Conservation (phyloP, 2,888 invertebrate genomes). For the Folsomia manolachei region DNA sequence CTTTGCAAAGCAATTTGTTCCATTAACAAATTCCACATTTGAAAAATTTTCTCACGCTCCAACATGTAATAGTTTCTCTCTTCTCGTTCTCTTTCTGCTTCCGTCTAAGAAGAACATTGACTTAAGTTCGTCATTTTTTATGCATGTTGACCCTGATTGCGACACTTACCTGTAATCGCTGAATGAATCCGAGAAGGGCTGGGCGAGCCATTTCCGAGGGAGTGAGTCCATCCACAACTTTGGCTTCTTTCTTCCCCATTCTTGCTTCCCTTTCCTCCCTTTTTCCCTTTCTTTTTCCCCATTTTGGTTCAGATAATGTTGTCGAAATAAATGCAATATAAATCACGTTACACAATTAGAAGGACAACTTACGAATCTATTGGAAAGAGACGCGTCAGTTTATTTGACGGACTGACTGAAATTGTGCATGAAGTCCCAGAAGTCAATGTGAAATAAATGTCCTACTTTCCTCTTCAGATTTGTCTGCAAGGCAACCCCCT, state of each 20-base stretch:
- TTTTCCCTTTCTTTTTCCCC: too few species aligned
- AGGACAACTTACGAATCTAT: too few species aligned
- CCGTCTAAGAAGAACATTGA: constrained; percentile 19
- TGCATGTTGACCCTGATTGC: not conserved
- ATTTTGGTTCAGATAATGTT: too few species aligned
- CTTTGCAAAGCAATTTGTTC: constrained; percentile 33
- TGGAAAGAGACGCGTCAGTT: too few species aligned
- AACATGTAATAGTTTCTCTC: constrained; percentile 41
- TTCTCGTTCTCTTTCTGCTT: constrained; percentile 32
- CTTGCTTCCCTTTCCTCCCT: constrained; percentile 12
- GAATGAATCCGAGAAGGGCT: not conserved
- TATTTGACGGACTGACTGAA: too few species aligned
- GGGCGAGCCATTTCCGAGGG: constrained; percentile 35
- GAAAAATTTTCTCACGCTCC: constrained; percentile 31
- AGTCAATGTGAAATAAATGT: too few species aligned
- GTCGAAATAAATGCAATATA: too few species aligned
- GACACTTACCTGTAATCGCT: not conserved
- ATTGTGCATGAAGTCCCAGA: too few species aligned
- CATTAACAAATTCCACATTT: constrained; percentile 34
- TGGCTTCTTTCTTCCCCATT: constrained; percentile 22
- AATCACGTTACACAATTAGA: too few species aligned
- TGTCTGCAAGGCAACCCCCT: too few species aligned
- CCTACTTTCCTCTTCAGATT: too few species aligned
- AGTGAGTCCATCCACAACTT: constrained; percentile 32
- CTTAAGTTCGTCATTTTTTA: not conserved